Evolutionary conservation across 2,113 vertebrate genomes (phyloP), one percentile per base, ranked within the genome.

Genomic region (Barbus barbus): DNA sequence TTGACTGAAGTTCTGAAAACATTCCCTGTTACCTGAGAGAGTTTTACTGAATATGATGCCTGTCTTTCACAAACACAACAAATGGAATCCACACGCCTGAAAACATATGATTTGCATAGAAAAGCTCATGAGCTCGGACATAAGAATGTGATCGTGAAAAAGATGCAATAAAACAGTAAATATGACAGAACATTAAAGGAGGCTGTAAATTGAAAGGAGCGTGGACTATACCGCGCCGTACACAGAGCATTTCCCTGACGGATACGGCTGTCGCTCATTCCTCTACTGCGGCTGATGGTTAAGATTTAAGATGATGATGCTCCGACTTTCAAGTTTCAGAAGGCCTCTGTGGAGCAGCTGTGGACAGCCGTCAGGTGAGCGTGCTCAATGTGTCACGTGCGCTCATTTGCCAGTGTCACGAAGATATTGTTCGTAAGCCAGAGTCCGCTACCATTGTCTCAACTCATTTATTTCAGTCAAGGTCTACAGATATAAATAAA

Each of bases 401-500:
- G 11, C 75, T 78, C 75, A 78, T 91, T 92, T 87, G 88, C 87
- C 81, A 88, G 81, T 85, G 91, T 91, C 91, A 89, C 86, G 90
- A 93, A 93, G 92, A 94, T 93, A 94, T 93, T 91, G 93, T 94
- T 94, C 91, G 91, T 92, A 94, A 91, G 91, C 88, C 88, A 89
- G 79, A 20, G 86, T 90, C 53, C 79, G 58, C 90, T 92, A 86
- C 92, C 92, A 93, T 94, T 94, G 93, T 94, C 94, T 94, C 94
- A 94, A 94, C 93, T 94, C 94, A 94, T 94, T 94, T 94, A 92
- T 93, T 93, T 92, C 94, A 92, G 93, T 93, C 94, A 95, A 95
- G 94, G 94, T 94, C 94, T 94, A 90, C 90, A 89, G 94, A 93
- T 94, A 95, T 94, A 94, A 95, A 94, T 95, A 94, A 94, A 94